phyloP scores from a whole-genome alignment of 2,888 invertebrate species.

The Lingula anatina region DNA sequence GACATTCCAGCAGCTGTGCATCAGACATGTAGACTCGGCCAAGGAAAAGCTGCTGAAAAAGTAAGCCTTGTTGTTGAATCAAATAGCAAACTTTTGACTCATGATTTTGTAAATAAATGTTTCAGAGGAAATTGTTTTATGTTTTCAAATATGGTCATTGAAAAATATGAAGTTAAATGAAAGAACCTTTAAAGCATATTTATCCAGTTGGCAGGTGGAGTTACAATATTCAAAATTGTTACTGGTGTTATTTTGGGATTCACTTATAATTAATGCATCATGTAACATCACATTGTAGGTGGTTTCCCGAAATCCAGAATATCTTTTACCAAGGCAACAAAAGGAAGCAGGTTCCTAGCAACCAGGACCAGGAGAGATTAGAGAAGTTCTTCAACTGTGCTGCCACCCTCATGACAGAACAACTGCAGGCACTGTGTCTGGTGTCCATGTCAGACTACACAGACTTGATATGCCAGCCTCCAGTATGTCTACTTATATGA shows the following conservation, averaged over 20 bases:
- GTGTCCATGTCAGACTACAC: slow-evolving; percentile 75
- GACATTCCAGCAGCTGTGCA: slow-evolving; percentile 59
- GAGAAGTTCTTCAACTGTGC: slow-evolving; percentile 79
- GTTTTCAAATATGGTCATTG: too few species aligned
- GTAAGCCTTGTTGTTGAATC: slow-evolving; percentile 56
- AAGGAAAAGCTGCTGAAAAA: slow-evolving; percentile 63
- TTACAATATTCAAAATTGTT: too few species aligned
- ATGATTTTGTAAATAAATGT: too few species aligned
- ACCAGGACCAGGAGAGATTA: slow-evolving; percentile 61
- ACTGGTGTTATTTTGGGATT: too few species aligned
- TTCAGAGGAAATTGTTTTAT: too few species aligned
- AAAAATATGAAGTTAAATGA: too few species aligned
- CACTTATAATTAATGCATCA: too few species aligned
- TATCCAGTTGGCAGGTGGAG: too few species aligned
- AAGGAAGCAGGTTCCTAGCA: slow-evolving; percentile 50
- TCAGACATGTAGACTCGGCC: slow-evolving; percentile 63
- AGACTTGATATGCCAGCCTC: slow-evolving; percentile 70
- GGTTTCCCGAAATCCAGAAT: slow-evolving; percentile 51
- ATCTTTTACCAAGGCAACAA: slow-evolving; percentile 53
- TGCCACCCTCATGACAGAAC: slow-evolving; percentile 80
- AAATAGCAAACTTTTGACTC: too few species aligned
- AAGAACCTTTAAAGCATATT: too few species aligned
- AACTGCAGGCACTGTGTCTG: slow-evolving; percentile 75
- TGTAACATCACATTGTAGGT: slow-evolving; percentile 42
- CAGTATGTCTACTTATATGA: slow-evolving; percentile 61